phyloP scores from a whole-genome alignment of 2,888 invertebrate genomes.

The Plutella xylostella region DNA sequence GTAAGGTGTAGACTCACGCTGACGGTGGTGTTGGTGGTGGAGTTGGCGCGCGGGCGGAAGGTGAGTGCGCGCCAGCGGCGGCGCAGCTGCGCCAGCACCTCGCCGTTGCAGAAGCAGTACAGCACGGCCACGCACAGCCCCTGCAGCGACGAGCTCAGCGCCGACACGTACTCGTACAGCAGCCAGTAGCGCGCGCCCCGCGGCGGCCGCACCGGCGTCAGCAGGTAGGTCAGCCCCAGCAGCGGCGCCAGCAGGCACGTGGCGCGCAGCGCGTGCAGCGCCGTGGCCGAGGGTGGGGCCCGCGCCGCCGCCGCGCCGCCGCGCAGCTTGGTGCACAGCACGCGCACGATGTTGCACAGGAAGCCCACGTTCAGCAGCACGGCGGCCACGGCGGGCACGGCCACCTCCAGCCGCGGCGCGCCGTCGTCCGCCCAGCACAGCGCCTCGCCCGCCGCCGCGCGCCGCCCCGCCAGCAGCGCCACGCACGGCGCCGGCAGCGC shows the following conservation, averaged over 20 bases:
- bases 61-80: conserved; percentile 87
- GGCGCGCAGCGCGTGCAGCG: conserved; percentile 83
- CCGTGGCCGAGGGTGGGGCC: conserved; percentile 74
- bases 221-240: conserved; percentile 89
- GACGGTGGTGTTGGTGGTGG: conserved; percentile 87
- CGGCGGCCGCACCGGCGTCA: conserved; percentile 86
- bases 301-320: conserved; percentile 74
- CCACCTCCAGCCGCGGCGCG: conserved; percentile 77
- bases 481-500: conserved; percentile 77
- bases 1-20: conserved; percentile 82
- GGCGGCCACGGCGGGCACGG: conserved; percentile 82
- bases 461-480: conserved; percentile 74
- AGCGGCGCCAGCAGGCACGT: conserved; percentile 91
- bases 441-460: conserved; percentile 60
- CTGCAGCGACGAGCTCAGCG: conserved; percentile 90
- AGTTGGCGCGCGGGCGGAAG: conserved; percentile 84
- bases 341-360: conserved; percentile 90
- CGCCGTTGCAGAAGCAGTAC: conserved; percentile 95
- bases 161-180: conserved; percentile 86
- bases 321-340: conserved; percentile 84
- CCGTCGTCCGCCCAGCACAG: conserved; percentile 82
- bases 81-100: conserved; percentile 90
- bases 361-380: conserved; percentile 86
- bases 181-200: conserved; percentile 78
- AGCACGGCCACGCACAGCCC: conserved; percentile 92